phyloP scores from a whole-genome alignment of 2,888 invertebrate species.

The Diaprepes abbreviatus region DNA sequence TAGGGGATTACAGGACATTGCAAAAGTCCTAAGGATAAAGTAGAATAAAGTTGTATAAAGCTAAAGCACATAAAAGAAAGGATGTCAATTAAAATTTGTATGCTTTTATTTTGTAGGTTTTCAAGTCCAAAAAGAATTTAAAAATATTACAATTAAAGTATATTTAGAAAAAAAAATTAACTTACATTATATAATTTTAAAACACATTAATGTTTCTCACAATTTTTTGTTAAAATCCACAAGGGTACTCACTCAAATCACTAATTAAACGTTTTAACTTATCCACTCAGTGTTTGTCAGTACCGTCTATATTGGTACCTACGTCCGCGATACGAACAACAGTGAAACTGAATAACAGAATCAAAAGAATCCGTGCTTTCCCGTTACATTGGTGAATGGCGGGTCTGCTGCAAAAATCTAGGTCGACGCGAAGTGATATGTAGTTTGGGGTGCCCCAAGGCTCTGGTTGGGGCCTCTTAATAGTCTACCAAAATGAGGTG shows the following conservation, averaged over 20 bases:
- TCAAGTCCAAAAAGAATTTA: no score
- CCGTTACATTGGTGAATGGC: constrained; percentile 63
- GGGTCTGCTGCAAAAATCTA: constrained; percentile 61
- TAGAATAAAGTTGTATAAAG: no score
- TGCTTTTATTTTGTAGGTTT: no score
- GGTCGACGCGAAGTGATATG: constrained; percentile 57
- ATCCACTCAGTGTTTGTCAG: constrained; percentile 19
- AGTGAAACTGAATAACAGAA: constrained; percentile 51
- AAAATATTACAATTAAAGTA: no score
- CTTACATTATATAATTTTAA: constrained; percentile 3
- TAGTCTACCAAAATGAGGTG: constrained; percentile 16
- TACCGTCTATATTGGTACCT: constrained; percentile 27
- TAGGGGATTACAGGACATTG: no score
- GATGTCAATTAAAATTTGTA: no score
- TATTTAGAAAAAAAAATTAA: constrained; percentile 1
- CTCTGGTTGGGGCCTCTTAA: constrained; percentile 26
- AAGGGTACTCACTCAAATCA: constrained; percentile 21
- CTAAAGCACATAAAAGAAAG: no score
- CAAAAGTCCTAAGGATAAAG: no score
- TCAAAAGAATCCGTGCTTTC: constrained; percentile 56
- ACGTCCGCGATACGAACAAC: constrained; percentile 41
- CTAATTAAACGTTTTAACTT: constrained; percentile 8
- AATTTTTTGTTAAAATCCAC: constrained; percentile 2
- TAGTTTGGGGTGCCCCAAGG: constrained; percentile 50
- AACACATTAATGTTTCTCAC: constrained; percentile 7